Base-by-base conservation (phyloP, 2,797 vertebrate genomes). In the Phataginus tricuspis region DNA sequence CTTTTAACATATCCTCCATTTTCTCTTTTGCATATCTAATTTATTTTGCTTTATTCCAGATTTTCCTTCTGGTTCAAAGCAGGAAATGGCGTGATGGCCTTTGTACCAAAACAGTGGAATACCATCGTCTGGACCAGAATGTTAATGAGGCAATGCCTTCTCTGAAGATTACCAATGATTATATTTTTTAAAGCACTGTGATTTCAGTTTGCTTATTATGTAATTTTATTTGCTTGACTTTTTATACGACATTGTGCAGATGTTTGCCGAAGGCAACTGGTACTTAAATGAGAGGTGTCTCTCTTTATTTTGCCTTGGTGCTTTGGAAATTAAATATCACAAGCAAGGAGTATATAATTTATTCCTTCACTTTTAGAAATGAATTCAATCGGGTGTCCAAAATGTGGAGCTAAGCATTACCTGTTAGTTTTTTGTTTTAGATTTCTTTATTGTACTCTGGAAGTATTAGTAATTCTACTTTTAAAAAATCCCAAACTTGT, bases 121-220 rank as follows among this genome's bases (percentile, higher is more conserved):
- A 99, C 92, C 99, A 98, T 96, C 99, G 99, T 7, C 98, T 99
- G 80, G 99, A 99, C 98, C 99, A 99, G 96, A 99, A 99, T 23
- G 99, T 99, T 89, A 99, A 99, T 0, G 99, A 99, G 90, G 99
- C 99, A 10, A 99, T 99, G 99, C 99, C 99, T 91, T 99, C 99
- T 89, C 98, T 99, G 90, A 99, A 99, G 98, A 99, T 99, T 98
- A 99, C 99, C 92, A 99, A 99, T 31, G 99, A 99, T 98, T 99
- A 99, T 75, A 98, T 99, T 51, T 99, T 99, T 97, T 99, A 99
- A 98, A 97, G 93, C 96, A 97, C 97, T 98, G 96, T 97, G 97
- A 97, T 94, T 91, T 63, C 68, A 83, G 37, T 97, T 96, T 96
- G 96, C 97, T 98, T 94, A 97, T 95, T 96, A 97, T 92, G 1